Evolutionary conservation across 2,797 vertebrate species (phyloP), one percentile per base, ranked within the genome.

Genomic region (Novumbra hubbsi): DNA sequence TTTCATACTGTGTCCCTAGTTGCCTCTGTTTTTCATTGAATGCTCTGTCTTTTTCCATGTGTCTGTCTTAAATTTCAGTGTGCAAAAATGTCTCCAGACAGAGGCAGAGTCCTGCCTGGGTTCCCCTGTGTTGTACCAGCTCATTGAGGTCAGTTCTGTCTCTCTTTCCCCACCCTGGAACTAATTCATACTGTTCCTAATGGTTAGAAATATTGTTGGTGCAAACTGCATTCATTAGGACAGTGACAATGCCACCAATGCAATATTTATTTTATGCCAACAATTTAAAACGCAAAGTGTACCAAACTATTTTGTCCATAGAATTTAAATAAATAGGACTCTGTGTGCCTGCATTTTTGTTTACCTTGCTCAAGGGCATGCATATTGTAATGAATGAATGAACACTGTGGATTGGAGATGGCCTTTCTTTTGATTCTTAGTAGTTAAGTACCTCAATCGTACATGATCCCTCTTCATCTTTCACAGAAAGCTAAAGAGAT

Each of bases 101-200:
- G 88, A 96, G 87, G 95, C 96, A 52, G 90, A 94, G 82, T 90
- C 93, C 9, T 92, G 90, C 28, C 85, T 96, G 68, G 97, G 97
- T 1, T 93, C 93, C 6, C 94, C 97, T 0, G 93, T 97, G 80
- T 89, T 99, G 17, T 99, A 99, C 71, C 96, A 98, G 88, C 93
- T 99, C 82, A 99, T 99, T 0, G 97, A 99, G 96, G 97, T 98
- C 77, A 91, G 88, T 80, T 41, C 16, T 49, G 38, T 50, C 21
- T 12, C 52, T 62, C n/a, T 27, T 62, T 52, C 19, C n/a, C n/a
- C 6, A 5, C 19, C 50, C 19, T 52, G 17, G 17, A 17, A 19
- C 50, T 52, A 6, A 52, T 17, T 52, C 16, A 19, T 19, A 19
- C 50, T n/a, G 50, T 52, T 52, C 50, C 19, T n/a, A 52, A 52